Base-by-base conservation (phyloP, 1,140 invertebrate genomes). In the Drosophila punjabiensis region DNA sequence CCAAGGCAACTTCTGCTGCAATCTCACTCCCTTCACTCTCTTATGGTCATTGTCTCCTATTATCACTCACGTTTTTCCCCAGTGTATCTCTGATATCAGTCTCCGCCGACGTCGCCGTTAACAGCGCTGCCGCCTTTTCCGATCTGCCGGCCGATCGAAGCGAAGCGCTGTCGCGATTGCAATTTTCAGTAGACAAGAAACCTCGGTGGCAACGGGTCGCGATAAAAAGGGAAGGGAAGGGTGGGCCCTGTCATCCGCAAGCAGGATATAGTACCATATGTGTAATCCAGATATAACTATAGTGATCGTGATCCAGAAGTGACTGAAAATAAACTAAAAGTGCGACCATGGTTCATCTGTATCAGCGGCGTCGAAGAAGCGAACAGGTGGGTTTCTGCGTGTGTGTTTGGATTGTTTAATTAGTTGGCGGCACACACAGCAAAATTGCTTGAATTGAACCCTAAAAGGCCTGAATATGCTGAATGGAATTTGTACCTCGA, bases 371-470 rank as follows among this genome's bases (percentile, higher is more conserved):
- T 53, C 86, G 79, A 74, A 82, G 50, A 48, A 70, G 86, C 24
- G 85, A 89, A 69, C 85, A 89, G 85, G 85, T 89, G 86, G 81
- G 85, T 85, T n/a, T 76, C 28, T 35, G 30, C 6, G 47, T 71
- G 8, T 59, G 39, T 66, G 13, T 81, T 50, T 41, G 41, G 41
- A 86, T 60, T 75, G 45, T 50, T 79, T 70, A 86, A 85, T 85
- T 81, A 78, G 53, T 45, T 55, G 37, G n/a, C 47, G 37, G 14
- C 47, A 39, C n/a, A 33, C n/a, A 30, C 24, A 59, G 48, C n/a
- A n/a, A n/a, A 65, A 32, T 39, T 43, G 61, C 58, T 56, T 73
- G 65, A 73, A 61, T 69, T 60, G 68, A 43, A 30, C 9, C 33
- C 13, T 14, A 7, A 33, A 50, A 9, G 24, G 11, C 24, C 8